Evolutionary conservation across 2,113 vertebrate species (phyloP), one percentile per base, ranked within the genome.

Genomic region (Psittacula cyanocephala): DNA sequence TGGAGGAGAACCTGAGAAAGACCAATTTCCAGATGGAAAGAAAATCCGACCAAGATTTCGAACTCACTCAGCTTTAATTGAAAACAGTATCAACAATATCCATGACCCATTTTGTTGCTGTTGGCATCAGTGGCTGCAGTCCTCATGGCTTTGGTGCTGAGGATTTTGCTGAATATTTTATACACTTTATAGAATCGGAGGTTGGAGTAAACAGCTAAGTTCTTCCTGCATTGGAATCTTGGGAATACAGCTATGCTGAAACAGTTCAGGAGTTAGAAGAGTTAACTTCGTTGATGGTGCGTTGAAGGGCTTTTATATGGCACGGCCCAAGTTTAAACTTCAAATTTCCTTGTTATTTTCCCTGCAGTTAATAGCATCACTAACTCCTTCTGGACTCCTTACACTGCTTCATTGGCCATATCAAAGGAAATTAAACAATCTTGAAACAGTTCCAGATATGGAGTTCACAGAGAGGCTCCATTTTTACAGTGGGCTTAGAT

Each of bases 341-440:
- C 75, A 60, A 0, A 80, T 95, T 88, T 93, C 71, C 76, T 22
- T 52, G 39, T 87, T 86, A 49, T 89, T 95, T 91, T 80, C 69
- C 76, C 24, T 76, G 41, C 41, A 81, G 86, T 86, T 93, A 78
- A 68, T 27, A 86, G 46, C 68, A 91, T 71, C 74, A 19, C 88
- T 75, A 2, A 78, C 60, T 81, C 92, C 52, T 96, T 46, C 93
- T 79, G 92, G 69, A 72, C 86, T 91, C 90, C 81, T 95, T 43
- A 39, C 88, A 43, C 86, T 87, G 72, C 88, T 96, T 88, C 83
- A 27, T 9, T 78, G 69, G 62, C 80, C 83, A 12, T 91, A 91
- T 84, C 83, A 92, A 84, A 90, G 69, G 90, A 95, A 90, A 96
- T 91, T 17, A 94, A 96, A 93, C 72, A 81, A 47, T 89, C 72